A percentile compares a stretch with the other conserved stretches of the same genome.
Conservation (phyloP, 2,113 vertebrate genomes). For the Jacana jacana region DNA sequence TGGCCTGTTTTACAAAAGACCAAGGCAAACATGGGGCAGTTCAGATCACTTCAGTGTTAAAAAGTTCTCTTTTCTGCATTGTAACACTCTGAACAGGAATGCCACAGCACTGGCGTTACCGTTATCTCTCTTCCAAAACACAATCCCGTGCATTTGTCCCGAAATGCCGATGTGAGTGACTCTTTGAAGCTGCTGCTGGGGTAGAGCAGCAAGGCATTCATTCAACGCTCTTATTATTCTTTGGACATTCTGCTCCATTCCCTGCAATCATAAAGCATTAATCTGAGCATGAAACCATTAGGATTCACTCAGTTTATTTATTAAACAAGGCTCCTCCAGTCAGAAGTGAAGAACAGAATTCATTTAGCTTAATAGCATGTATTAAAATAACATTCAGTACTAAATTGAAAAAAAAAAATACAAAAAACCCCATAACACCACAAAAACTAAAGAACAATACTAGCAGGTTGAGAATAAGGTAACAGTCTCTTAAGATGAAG, state of each 20-base stretch:
- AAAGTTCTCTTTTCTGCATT: not conserved
- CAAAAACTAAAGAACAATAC: not conserved
- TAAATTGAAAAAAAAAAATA: not conserved
- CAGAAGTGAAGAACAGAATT: not conserved
- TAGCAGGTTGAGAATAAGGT: not conserved
- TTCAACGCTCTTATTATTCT: conserved; percentile 82
- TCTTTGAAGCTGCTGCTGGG: conserved; percentile 76
- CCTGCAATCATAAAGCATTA: conserved; percentile 75
- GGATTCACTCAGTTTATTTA: not conserved
- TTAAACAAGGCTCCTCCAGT: not conserved
- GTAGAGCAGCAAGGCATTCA: conserved; percentile 82
- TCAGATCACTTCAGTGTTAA: not conserved
- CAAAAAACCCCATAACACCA: not conserved
- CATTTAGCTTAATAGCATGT: not conserved
- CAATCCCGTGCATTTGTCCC: conserved; percentile 96
- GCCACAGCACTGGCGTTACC: conserved; percentile 71
- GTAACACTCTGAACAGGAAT: not conserved
- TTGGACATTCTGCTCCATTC: conserved; percentile 84
- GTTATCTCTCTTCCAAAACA: conserved; percentile 87
- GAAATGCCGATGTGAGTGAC: conserved; percentile 84
- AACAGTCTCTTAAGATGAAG: not conserved
- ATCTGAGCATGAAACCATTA: not conserved
- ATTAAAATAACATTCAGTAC: not conserved
- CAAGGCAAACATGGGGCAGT: not conserved
- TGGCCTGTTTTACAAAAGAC: not conserved